Evolutionary conservation across 2,797 vertebrate genomes (phyloP), one percentile per base, ranked within the genome.

Genomic region (Acestrorhynchus altus): DNA sequence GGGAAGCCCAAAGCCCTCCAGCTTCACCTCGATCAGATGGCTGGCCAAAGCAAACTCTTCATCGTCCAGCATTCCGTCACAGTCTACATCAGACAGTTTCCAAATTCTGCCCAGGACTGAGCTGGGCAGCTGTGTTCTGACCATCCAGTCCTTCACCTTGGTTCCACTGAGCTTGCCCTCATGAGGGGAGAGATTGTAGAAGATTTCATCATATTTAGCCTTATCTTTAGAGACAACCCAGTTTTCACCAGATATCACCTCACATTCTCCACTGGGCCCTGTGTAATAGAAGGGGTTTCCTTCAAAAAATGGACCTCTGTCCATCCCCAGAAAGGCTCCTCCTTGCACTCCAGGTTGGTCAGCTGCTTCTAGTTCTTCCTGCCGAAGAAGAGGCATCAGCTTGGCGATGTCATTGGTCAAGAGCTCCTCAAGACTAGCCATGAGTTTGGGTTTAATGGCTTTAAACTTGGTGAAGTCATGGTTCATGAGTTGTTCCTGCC

Each of bases 151-250:
- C 84, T 92, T 94, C 78, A 95, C 96, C 88, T 96, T 96, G 74
- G 91, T 90, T 72, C 95, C 94, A 0, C 92, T 96, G 73, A 97
- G 92, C 88, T 96, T 98, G 24, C 96, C 96, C 0, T 94, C 92
- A 0, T 85, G 87, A 0, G 96, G 96, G 0, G 93, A 89, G 75
- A 98, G 90, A 81, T 93, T 96, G 88, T 95, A 96, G 90, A 98
- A 97, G 84, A 98, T 96, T 90, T 97, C 96, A 2, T 98, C 96
- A 0, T 96, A 97, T 49, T 96, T 97, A 11, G 95, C 90, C 83
- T 98, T 98, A 89, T 95, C 94, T 83, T 93, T 96, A 61, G 92
- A 95, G 77, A 96, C 95, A 11, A 91, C 90, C 96, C 96, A 98
- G 0, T 93, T 89, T 2, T 87, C 85, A 0, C 81, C 85, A 57